Conservation (phyloP, 2,888 invertebrate genomes). For the Ctenicera cuprea region DNA sequence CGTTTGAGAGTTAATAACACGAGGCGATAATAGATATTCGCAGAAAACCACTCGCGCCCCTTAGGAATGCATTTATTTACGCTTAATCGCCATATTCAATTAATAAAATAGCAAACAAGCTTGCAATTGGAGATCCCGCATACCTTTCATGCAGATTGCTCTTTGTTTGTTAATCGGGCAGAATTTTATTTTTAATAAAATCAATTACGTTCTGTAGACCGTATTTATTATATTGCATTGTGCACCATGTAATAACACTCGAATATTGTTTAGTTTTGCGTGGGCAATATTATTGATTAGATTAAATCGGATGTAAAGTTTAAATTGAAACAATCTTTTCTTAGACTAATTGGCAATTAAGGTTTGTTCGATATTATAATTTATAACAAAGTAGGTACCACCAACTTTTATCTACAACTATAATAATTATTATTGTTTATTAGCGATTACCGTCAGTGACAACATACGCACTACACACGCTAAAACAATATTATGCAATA, state of each 20-base stretch:
- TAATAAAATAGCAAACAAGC: constrained; percentile 9
- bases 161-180: neutral
- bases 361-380: constrained; percentile 13
- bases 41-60: neutral
- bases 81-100: constrained; percentile 22
- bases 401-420: constrained; percentile 13
- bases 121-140: neutral
- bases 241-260: constrained; percentile 27
- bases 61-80: constrained; percentile 16
- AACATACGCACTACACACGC: constrained; percentile 1
- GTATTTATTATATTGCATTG: constrained; percentile 31
- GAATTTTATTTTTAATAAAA: constrained; percentile 19
- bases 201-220: constrained; percentile 22
- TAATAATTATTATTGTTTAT: constrained; percentile 15
- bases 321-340: constrained; percentile 22
- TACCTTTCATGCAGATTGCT: neutral
- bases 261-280: constrained; percentile 22
- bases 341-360: neutral
- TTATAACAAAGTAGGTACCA: constrained; percentile 24
- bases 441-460: constrained; percentile 1
- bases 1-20: neutral
- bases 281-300: constrained; percentile 29
- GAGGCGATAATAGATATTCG: neutral
- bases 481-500: neutral
- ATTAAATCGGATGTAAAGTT: constrained; percentile 38